Evolutionary conservation across 2,113 vertebrate species (phyloP).

Genomic region (Struthidea cinerea): DNA sequence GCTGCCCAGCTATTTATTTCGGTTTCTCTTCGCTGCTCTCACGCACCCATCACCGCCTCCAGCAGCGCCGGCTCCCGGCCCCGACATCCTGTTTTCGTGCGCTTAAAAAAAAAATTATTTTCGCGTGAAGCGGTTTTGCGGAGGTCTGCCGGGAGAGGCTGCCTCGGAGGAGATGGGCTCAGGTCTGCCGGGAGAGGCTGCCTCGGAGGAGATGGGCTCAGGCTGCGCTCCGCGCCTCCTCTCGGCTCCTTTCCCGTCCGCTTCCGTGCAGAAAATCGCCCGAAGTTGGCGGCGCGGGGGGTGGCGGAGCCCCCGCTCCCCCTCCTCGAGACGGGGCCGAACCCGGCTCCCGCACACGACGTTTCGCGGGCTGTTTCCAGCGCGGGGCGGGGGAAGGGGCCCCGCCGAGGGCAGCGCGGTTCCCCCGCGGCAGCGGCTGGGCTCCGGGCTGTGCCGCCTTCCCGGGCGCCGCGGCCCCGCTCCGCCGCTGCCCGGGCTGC

Average conservation of each 20-base stretch:
- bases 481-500: background rate
- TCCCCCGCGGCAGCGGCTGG: background rate
- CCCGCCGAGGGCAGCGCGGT: background rate
- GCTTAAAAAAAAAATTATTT: background rate
- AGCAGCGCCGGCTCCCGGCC: slow-evolving; percentile 9
- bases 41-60: background rate
- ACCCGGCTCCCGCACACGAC: background rate
- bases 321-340: background rate
- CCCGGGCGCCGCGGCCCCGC: background rate
- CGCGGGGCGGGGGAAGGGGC: background rate
- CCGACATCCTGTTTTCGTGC: slow-evolving; percentile 56
- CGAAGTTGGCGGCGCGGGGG: background rate
- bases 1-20: slow-evolving; percentile 24
- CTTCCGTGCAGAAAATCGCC: background rate
- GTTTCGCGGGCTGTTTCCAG: background rate
- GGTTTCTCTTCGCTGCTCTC: slow-evolving; percentile 40
- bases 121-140: background rate
- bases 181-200: background rate
- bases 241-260: background rate
- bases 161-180: background rate
- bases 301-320: background rate
- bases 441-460: background rate
- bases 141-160: background rate
- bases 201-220: background rate
- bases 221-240: background rate